Evolutionary conservation across 2,113 vertebrate species (phyloP).

Genomic region (Calonectris borealis): DNA sequence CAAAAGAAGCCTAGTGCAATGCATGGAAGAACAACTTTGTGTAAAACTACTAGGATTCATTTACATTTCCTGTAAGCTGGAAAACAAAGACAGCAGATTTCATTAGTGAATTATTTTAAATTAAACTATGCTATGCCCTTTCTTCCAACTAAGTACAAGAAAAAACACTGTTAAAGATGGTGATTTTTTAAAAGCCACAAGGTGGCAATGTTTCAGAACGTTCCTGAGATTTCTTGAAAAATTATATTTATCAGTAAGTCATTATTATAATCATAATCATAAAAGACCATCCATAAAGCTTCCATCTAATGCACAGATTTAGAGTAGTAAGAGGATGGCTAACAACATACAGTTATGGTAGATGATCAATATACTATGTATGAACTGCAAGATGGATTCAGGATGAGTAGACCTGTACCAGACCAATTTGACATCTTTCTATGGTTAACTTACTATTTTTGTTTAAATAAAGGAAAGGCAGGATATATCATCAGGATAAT

Average conservation of each 20-base stretch:
- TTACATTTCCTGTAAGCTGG: not conserved
- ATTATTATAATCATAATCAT: not conserved
- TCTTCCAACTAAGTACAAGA: not conserved
- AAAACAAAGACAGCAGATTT: not conserved
- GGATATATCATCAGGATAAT: not conserved
- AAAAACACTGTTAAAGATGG: not conserved
- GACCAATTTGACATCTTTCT: not conserved
- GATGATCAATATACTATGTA: not conserved
- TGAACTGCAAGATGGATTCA: not conserved
- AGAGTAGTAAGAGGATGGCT: not conserved
- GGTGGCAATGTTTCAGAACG: conserved; percentile 42
- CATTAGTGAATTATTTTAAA: not conserved
- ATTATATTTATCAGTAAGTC: not conserved
- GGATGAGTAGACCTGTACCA: not conserved
- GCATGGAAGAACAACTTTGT: not conserved
- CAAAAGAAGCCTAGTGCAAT: not conserved
- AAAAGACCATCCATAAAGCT: not conserved
- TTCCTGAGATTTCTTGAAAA: not conserved
- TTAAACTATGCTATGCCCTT: not conserved
- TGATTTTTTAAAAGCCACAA: not conserved
- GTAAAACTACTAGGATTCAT: not conserved
- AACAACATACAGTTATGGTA: not conserved
- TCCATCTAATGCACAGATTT: not conserved
- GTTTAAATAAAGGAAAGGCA: not conserved
- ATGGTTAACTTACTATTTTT: not conserved